phyloP scores from a whole-genome alignment of 2,113 vertebrate species.

The Podocnemis expansa region DNA sequence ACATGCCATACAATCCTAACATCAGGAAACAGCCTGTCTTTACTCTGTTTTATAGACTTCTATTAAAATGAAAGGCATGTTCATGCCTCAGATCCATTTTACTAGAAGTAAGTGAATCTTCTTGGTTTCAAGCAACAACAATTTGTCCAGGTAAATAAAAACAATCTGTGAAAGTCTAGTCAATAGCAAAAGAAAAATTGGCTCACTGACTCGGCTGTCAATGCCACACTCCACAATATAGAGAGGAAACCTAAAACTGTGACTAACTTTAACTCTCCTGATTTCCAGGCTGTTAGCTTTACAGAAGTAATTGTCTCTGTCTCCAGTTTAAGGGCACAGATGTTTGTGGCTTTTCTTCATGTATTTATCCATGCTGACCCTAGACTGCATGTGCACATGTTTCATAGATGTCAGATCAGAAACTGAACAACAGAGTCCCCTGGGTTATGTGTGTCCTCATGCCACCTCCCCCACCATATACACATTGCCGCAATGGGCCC shows the following conservation, averaged over 20 bases:
- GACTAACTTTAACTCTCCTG: slow-evolving; percentile 4
- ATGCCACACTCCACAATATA: not conserved
- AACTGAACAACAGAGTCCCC: not conserved
- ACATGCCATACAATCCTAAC: not conserved
- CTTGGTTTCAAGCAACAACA: not conserved
- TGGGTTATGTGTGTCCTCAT: not conserved
- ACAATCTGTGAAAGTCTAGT: not conserved
- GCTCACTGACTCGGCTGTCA: not conserved
- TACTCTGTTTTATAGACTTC: not conserved
- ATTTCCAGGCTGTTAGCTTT: slow-evolving; percentile 11
- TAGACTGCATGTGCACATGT: not conserved
- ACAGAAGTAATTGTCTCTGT: not conserved
- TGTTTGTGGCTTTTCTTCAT: not conserved
- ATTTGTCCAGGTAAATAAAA: not conserved
- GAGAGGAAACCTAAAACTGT: not conserved
- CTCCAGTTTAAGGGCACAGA: not conserved
- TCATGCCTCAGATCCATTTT: not conserved
- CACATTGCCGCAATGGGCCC: not conserved
- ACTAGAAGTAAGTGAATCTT: not conserved
- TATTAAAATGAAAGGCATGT: not conserved
- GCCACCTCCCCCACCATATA: not conserved
- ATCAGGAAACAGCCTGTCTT: not conserved
- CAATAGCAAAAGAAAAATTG: slow-evolving; percentile 27
- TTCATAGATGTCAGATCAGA: not conserved
- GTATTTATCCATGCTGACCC: not conserved